Evolutionary conservation across 2,113 vertebrate species (phyloP).

Genomic region (rabbit (Oryctolagus cuniculus)): mOryCun1.1 NC_091434.1:123582001-123582500

Average conservation of each 20-base stretch:
- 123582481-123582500: not conserved
- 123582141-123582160: not conserved
- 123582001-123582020: not conserved
- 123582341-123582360: not conserved
- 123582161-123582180: not conserved
- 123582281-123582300: accelerated
- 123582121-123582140: not conserved
- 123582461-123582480: not conserved
- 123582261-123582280: not conserved
- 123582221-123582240: not conserved
- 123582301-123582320: not conserved
- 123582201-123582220: too few relatives aligned
- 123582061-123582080: not conserved
- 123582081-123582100: not conserved
- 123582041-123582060: accelerated
- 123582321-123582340: not conserved
- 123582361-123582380: not conserved
- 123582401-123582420: not conserved
- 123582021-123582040: accelerated
- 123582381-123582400: not conserved
- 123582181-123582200: not conserved
- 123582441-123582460: not conserved
- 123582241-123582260: accelerated
- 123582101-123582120: not conserved
- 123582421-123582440: not conserved